Evolutionary conservation across 2,113 vertebrate genomes (phyloP), one percentile per base, ranked within the genome.

Genomic region (Steatornis caripensis): DNA sequence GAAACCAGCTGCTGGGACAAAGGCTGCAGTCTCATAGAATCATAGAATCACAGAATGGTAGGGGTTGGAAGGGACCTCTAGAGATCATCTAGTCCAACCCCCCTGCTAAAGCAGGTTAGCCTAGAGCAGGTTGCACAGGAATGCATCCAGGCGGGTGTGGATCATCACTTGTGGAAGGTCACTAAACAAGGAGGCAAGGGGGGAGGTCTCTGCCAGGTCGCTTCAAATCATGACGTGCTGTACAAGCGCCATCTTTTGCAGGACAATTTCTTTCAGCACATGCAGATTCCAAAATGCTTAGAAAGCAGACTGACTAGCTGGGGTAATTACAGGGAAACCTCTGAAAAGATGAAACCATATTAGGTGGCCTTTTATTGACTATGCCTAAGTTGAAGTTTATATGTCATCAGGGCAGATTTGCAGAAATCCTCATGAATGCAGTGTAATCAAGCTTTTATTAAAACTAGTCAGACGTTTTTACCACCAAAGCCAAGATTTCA

Each of bases 371-470:
- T 94, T 93, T 87, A 93, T 45, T 89, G 83, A 62, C 80, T 90
- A 95, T 6, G 48, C 61, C 45, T 71, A 82, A 92, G 85, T 93
- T 92, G 54, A 93, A 93, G 20, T 96, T 93, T 89, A 87, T 95
- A 66, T 89, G 89, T 94, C 95, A 97, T 93, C n/a, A 76, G 77
- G 69, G 92, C 80, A 91, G 84, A 89, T 86, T 95, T 91, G 69
- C 77, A 94, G 89, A 95, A 94, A 92, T 88, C 80, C 77, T 92
- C 54, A 81, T 55, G 65, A 93, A 97, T 12, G 34, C 60, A 82
- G 37, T 11, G 23, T 60, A 95, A 92, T 92, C 81, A 95, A 92
- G 77, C 26, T 77, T 82, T 87, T 96, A 95, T 69, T 97, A 92
- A 94, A 95, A 76, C 77, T 89, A 84, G 57, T 60, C 84, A 89